Percentiles rank a stretch among this genome's conserved stretches.
phyloP scores from a whole-genome alignment of 1,140 invertebrate genomes.

The Hetaerina americana region DNA sequence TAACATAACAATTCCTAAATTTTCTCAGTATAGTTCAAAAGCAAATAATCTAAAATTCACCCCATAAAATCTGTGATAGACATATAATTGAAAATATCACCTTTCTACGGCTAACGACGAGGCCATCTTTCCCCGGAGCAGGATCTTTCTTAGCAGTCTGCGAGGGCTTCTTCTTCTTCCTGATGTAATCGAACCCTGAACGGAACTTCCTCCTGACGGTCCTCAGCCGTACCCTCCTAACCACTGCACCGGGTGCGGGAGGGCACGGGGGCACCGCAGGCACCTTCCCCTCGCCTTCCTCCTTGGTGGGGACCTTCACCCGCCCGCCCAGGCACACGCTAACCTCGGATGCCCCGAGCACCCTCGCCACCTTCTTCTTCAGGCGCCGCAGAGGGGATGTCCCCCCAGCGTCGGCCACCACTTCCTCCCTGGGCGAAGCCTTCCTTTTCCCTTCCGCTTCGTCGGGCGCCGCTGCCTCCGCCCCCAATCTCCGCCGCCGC shows the following conservation, averaged over 20 bases:
- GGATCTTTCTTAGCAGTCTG: constrained; percentile 14
- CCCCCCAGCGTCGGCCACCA: neutral
- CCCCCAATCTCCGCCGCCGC: constrained; percentile 24
- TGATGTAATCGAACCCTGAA: constrained; percentile 73
- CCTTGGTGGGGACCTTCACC: neutral
- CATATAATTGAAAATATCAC: no score
- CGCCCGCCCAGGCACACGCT: neutral
- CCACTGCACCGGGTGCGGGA: constrained; percentile 13
- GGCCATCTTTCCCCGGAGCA: neutral
- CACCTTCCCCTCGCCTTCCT: constrained; percentile 5
- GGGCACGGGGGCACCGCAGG: constrained; percentile 5
- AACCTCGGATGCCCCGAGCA: no score
- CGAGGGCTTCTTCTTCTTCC: constrained; percentile 64
- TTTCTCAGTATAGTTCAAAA: no score
- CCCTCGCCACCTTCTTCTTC: neutral
- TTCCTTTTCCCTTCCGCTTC: neutral
- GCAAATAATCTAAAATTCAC: no score
- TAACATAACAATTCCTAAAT: no score
- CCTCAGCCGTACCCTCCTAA: constrained; percentile 31
- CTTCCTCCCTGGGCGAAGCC: neutral
- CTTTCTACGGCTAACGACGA: constrained; percentile 25
- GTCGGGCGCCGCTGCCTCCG: constrained; percentile 20
- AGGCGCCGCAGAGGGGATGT: neutral
- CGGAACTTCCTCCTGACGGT: constrained; percentile 46
- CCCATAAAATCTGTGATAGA: no score